These are phyloP conservation scores for Hirtodrosophila cameraria DNA, from an alignment of 2,888 invertebrate genomes.

Conservation along the genomic window DNA sequence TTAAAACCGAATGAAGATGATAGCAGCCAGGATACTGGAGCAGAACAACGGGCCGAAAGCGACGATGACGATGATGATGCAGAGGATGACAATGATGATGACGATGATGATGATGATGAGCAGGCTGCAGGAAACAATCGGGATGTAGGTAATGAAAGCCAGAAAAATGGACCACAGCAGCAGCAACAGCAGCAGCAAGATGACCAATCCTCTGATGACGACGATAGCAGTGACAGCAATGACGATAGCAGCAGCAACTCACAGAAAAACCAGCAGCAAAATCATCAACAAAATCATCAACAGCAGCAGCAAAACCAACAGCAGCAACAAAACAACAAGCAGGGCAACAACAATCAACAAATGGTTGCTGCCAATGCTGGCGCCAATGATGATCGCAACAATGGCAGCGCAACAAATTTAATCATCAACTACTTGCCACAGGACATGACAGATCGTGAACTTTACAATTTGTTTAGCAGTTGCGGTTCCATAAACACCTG, in stretches of 20 bases:
- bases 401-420: constrained; percentile 89
- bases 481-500: constrained; percentile 95
- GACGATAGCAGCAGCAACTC: not conserved
- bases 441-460: constrained; percentile 95
- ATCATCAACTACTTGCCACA: constrained; percentile 98
- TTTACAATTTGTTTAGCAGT: constrained; percentile 93
- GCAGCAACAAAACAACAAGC: constrained; percentile 19
- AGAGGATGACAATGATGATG: constrained; percentile 2
- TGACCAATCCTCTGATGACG: too few species aligned
- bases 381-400: constrained; percentile 58
- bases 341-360: constrained; percentile 23
- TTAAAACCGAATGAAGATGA: not conserved
- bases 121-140: not conserved
- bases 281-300: too few species aligned
- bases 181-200: not conserved
- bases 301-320: constrained; percentile 21
- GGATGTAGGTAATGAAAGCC: not conserved
- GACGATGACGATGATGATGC: constrained; percentile 7
- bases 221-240: too few species aligned
- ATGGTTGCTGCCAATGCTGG: constrained; percentile 23
- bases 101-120: not conserved
- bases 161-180: not conserved
- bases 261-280: not conserved
- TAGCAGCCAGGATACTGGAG: not conserved
- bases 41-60: too few species aligned